A percentile compares a stretch with the other conserved stretches of the same genome.
These are phyloP conservation scores for Epinephelus malabaricus DNA, from an alignment of 2,797 vertebrate genomes.

Conservation along the genomic window DNA sequence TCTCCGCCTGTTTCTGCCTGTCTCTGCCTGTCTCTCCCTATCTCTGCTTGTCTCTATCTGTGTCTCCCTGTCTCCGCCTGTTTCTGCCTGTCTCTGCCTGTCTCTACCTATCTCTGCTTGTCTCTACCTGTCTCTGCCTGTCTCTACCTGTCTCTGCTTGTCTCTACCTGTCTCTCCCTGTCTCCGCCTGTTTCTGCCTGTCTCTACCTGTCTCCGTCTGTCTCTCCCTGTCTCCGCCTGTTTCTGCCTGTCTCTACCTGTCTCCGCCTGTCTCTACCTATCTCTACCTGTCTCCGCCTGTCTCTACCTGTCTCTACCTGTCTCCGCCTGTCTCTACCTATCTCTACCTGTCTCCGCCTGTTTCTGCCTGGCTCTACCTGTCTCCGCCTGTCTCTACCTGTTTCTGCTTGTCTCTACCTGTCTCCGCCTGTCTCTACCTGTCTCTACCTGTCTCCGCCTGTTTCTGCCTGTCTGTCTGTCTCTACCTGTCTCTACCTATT, in stretches of 20 bases:
- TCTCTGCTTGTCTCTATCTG: too few relatives aligned
- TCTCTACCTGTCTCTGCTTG: slow-evolving; percentile 26
- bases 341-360: too few relatives aligned
- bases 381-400: too few relatives aligned
- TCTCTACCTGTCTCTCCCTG: slow-evolving; percentile 56
- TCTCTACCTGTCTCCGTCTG: slow-evolving; percentile 27
- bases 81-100: slow-evolving; percentile 21
- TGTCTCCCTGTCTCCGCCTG: slow-evolving; percentile 14
- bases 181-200: not conserved
- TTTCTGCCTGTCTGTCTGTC: not conserved
- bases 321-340: too few relatives aligned
- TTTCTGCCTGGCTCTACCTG: too few relatives aligned
- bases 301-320: slow-evolving; percentile 47
- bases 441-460: too few relatives aligned
- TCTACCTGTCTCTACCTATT: slow-evolving; percentile 15
- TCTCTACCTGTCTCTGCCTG: slow-evolving; percentile 31
- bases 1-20: too few relatives aligned
- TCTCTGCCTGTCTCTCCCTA: too few relatives aligned
- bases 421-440: too few relatives aligned
- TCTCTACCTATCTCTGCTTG: not conserved
- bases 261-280: slow-evolving; percentile 33
- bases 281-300: slow-evolving; percentile 31
- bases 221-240: slow-evolving; percentile 32
- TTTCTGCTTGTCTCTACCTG: too few relatives aligned
- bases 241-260: slow-evolving; percentile 55